Evolutionary conservation across 2,113 vertebrate genomes (phyloP), one percentile per base, ranked within the genome.

Genomic region (Oncorhynchus mykiss): DNA sequence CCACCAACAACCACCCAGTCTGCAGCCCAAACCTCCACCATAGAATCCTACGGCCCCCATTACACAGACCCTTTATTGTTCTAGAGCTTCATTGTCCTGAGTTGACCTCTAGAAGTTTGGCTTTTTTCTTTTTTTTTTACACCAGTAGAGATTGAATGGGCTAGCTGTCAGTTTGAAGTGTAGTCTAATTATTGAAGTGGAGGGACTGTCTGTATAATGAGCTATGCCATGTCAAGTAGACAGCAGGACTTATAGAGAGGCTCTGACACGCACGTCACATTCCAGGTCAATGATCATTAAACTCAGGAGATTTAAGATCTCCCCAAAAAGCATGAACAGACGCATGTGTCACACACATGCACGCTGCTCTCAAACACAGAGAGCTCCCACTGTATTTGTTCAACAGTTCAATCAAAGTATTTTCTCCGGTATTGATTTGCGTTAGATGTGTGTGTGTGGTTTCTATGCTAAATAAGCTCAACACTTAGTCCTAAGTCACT

Each of bases 271-370:
- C 85, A 78, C 78, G 79, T 91, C 88, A 89, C 84, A 88, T 93
- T 92, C 89, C 90, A 91, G 92, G 92, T 93, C 91, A 93, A 88
- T 73, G 85, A 89, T 85, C 89, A 91, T 88, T 86, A 78, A 91
- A 91, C 83, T 78, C 59, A 74, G 72, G 76, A 90, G 86, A 92
- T 90, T 90, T 89, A 89, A 87, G 89, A 82, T 84, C 87, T 84
- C 72, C 89, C 79, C 86, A 85, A 87, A 83, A 69, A 5, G 13
- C 51, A 39, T 29, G 51, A 57, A 75, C 74, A 75, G 49, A 75
- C 45, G 48, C 24, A 83, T 60, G 14, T 18, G 31, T 45, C n/a
- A 90, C 85, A 45, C 85, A 83, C 82, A 79, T 5, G 1, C 51
- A 18, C 84, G 77, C 80, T 54, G 66, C 80, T 85, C 75, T 68